Base-by-base conservation (phyloP, 2,888 invertebrate genomes). In the Acleris literana region DNA sequence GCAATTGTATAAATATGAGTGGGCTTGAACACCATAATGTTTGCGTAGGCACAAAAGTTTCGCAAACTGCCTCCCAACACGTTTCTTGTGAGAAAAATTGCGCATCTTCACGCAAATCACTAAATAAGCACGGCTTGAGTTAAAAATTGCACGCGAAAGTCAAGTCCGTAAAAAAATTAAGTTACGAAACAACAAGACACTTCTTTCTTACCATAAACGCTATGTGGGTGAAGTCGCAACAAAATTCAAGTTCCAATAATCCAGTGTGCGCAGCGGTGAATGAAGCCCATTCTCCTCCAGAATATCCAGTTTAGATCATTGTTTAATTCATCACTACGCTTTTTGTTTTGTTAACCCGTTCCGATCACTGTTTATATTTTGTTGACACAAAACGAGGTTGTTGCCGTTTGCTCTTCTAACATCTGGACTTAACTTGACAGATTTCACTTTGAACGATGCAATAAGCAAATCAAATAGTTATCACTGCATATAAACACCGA, bases 141-240 rank as follows among this genome's bases (percentile, higher is more conserved):
- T 60, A 62, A 46, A 70, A 70, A 68, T 61, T 54, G 63, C 66
- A 70, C 66, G 66, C 61, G 61, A 66, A 64, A 69, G 58, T 64
- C 59, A 68, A 72, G 66, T 65, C 70, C 70, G 74, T 72, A 75
- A 77, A 75, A 81, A 86, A 85, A 77, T 79, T 77, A 75, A 77
- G 82, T 90, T 89, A 90, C 89, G 88, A 90, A 87, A 89, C 83
- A 80, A 88, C 86, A 83, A 79, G 88, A 88, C 88, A 87, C 83
- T 88, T 86, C 87, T 86, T 82, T 73, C 92, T 90, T 90, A 92
- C 92, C 92, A 86, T 92, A 91, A 86, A 92, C 72, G 91, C 77
- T 84, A 90, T 84, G 90, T 91, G 87, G 90, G 89, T 90, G 91
- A 90, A 83, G 82, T 82, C 77, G 79, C 76, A 80, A 83, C 80